Evolutionary conservation across 2,113 vertebrate species (phyloP).

Genomic region (Apistogramma diplotaenia): DNA sequence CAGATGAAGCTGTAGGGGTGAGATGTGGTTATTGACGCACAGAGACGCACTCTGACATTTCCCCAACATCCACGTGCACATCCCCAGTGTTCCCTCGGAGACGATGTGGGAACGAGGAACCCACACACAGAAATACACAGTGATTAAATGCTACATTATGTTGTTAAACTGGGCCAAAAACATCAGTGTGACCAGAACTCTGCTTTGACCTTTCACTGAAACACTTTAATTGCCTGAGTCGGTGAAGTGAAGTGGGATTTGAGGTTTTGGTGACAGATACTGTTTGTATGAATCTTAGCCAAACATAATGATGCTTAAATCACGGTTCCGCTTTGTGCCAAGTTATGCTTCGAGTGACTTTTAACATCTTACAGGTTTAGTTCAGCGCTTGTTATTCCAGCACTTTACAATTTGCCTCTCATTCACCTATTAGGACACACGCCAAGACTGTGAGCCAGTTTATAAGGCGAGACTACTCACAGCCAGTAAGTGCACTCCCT

Average conservation of each 20-base stretch:
- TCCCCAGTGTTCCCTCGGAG: not conserved
- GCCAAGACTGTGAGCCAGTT: not conserved
- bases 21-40: slow-evolving; percentile 14
- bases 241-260: not conserved
- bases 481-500: not conserved
- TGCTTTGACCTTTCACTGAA: not conserved
- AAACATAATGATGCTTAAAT: not conserved
- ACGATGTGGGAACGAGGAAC: not conserved
- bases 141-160: not conserved
- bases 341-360: not conserved
- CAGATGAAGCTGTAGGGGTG: not conserved
- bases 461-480: not conserved
- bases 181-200: not conserved
- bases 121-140: not conserved
- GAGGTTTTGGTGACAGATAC: not conserved
- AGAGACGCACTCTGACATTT: not conserved
- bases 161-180: not conserved
- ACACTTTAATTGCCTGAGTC: not conserved
- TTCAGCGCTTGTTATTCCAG: not conserved
- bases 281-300: not conserved
- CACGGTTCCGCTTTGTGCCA: not conserved
- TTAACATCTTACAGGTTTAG: too few species aligned
- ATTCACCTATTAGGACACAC: not conserved
- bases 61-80: not conserved
- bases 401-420: not conserved